A percentile compares a stretch with the other conserved stretches of the same genome.
Evolutionary conservation across 2,888 invertebrate species (phyloP).

Genomic region (Apamea anceps): DNA sequence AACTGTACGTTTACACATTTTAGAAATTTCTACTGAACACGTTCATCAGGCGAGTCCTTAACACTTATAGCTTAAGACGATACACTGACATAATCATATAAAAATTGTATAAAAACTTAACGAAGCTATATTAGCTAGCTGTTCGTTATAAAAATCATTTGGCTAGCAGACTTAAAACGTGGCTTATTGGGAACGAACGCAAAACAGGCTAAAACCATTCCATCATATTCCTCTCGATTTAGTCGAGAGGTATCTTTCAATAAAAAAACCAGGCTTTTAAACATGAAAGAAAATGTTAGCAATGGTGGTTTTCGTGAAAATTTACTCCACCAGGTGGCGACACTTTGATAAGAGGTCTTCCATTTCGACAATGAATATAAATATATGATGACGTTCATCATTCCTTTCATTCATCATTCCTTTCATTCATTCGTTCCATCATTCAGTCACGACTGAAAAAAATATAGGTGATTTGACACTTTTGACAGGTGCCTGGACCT

Average conservation of each 20-base stretch:
- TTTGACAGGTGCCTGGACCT: neutral
- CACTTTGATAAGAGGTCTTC: neutral
- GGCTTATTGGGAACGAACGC: conserved; percentile 18
- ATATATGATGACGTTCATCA: neutral
- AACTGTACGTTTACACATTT: conserved; percentile 45
- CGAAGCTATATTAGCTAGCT: conserved; percentile 38
- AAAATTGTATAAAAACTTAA: conserved; percentile 47
- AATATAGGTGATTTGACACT: neutral
- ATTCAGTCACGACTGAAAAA: neutral
- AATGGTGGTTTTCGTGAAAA: neutral
- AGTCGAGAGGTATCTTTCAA: too few species aligned
- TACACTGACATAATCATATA: conserved; percentile 46
- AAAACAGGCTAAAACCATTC: neutral
- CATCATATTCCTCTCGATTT: neutral
- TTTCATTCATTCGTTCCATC: neutral
- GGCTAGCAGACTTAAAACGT: conserved; percentile 36
- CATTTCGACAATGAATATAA: neutral
- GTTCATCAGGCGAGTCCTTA: conserved; percentile 60
- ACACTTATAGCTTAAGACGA: conserved; percentile 58
- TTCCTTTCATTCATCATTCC: neutral
- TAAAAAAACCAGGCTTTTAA: neutral
- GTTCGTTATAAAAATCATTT: conserved; percentile 35
- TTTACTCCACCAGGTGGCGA: neutral
- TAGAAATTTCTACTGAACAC: conserved; percentile 67
- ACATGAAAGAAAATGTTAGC: neutral